These are phyloP conservation scores for Palythoa heliodiscus DNA, from an alignment of 92 coral and sea anemone genomes.

Conservation along the genomic window DNA sequence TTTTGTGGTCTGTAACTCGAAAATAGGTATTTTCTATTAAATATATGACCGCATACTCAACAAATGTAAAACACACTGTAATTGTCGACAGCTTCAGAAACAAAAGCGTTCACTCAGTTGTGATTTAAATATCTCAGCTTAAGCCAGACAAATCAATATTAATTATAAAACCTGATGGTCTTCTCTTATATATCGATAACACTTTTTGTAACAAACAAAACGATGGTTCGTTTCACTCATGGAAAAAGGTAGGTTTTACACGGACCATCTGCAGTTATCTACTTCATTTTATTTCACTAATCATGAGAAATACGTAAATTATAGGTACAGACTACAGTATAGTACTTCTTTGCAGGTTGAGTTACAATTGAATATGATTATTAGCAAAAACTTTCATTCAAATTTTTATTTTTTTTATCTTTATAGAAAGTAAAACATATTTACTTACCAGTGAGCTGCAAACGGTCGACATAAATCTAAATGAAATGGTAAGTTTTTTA, in stretches of 20 bases:
- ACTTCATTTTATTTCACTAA: slow-evolving; percentile 6
- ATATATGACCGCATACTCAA: neutral
- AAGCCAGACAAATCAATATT: neutral
- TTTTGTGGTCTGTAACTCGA: neutral
- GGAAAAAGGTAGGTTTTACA: neutral
- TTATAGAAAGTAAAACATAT: neutral
- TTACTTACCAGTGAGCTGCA: slow-evolving; percentile 98
- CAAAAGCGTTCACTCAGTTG: neutral
- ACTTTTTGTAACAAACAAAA: neutral
- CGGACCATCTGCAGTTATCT: slow-evolving; percentile 9
- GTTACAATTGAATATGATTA: neutral
- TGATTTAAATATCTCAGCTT: neutral
- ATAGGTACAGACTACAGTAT: neutral
- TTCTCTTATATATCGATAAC: neutral
- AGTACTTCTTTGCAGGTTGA: neutral
- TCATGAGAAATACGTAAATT: slow-evolving; percentile 40
- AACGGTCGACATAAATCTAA: slow-evolving; percentile 98
- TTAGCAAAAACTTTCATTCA: neutral
- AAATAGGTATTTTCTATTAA: neutral
- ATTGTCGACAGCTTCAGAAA: slow-evolving; percentile 9
- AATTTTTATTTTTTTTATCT: too few species aligned
- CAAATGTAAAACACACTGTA: slow-evolving; percentile 3
- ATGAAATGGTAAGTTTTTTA: slow-evolving; percentile 95
- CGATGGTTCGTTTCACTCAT: neutral
- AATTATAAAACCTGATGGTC: neutral